Conservation (phyloP, 1,140 invertebrate species). For the Micrasema longulum region DNA sequence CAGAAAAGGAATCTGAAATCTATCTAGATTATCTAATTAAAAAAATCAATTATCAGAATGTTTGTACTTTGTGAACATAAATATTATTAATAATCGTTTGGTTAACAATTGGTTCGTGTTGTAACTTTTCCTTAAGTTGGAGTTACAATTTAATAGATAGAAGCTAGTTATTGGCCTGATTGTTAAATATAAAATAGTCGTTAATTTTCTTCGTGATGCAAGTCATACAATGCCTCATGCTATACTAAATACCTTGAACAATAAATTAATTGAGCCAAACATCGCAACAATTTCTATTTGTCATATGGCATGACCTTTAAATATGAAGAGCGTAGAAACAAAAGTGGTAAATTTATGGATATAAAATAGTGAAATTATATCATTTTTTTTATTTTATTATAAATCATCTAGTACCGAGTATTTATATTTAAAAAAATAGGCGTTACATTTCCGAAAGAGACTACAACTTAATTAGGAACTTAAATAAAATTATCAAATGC, state of each 20-base stretch:
- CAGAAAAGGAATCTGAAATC: too few relatives aligned
- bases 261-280: conserved; percentile 36
- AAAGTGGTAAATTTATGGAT: too few relatives aligned
- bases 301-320: conserved; percentile 38
- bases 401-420: too few relatives aligned
- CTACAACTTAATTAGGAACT: too few relatives aligned
- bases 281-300: conserved; percentile 31
- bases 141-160: conserved; percentile 4
- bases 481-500: too few relatives aligned
- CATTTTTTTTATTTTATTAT: conserved; percentile 8
- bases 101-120: background rate
- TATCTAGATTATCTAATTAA: too few relatives aligned
- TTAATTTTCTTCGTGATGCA: conserved; percentile 30
- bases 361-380: too few relatives aligned
- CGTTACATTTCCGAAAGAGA: too few relatives aligned
- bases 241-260: conserved; percentile 33
- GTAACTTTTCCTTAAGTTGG: background rate
- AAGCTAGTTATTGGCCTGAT: conserved; percentile 11
- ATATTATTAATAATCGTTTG: too few relatives aligned
- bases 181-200: conserved; percentile 4
- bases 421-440: too few relatives aligned
- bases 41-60: too few relatives aligned
- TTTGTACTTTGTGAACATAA: too few relatives aligned
- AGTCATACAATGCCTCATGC: conserved; percentile 37
- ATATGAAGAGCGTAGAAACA: background rate